Evolutionary conservation across 2,888 invertebrate species (phyloP), one percentile per base, ranked within the genome.

Genomic region (Hypena proboscidalis): DNA sequence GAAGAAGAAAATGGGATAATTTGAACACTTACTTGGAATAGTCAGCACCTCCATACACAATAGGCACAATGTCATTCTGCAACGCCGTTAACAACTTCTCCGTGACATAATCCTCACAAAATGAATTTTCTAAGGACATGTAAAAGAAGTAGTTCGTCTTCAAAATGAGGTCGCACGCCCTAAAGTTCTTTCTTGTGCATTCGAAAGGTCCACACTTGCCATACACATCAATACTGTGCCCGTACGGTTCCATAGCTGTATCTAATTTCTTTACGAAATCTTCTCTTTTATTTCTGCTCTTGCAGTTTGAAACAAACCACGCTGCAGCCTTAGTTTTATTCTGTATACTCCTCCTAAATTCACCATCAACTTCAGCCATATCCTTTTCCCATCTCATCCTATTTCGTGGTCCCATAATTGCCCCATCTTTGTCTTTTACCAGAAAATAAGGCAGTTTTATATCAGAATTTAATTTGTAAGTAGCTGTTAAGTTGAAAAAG

Each of bases 41-140:
- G 77, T 95, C 91, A 37, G 92, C 93, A 9, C 93, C 94, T 2
- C 95, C 95, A 80, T 92, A 94, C 2, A 94, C 94, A 17, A 95
- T 92, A 0, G 95, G 95, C 6, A 95, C 84, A 4, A 93, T 84
- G 67, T 93, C 83, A 73, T 93, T 91, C 61, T 93, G 90, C 44
- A 92, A 57, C 8, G 92, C 85, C 29, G 90, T 91, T 69, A 93
- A 93, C 56, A 95, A 82, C 72, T 95, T 95, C 70, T 90, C 90
- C 0, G 90, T 87, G 1, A 89, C 83, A 27, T 89, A 90, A 56
- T 90, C 90, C 32, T 84, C 85, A 61, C 94, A 94, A 58, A 94
- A 92, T 1, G 95, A 94, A 75, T 95, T 95, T 79, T 96, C 95
- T 65, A 95, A 94, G 0, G 93, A 84, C 50, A 95, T 76, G 68